A percentile compares a stretch with the other conserved stretches of the same genome.
phyloP scores from a whole-genome alignment of 2,888 invertebrate genomes.

The Drosophila formosana region DNA sequence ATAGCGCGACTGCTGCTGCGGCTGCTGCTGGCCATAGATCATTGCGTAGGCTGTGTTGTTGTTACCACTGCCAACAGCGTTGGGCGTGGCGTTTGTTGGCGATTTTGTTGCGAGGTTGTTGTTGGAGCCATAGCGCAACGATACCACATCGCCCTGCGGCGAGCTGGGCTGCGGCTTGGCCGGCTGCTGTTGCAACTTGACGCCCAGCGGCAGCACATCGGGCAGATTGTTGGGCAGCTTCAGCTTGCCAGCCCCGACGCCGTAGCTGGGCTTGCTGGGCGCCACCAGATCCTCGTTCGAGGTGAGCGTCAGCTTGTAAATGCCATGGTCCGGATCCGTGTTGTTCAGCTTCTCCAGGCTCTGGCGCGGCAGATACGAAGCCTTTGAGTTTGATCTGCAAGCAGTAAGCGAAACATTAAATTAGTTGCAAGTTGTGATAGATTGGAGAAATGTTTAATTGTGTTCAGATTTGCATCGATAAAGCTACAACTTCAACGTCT shows the following conservation, averaged over 20 bases:
- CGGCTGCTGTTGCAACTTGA: slow-evolving; percentile 84
- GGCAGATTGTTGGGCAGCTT: slow-evolving; percentile 86
- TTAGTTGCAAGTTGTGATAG: neutral
- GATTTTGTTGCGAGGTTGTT: slow-evolving; percentile 78
- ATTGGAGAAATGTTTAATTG: neutral
- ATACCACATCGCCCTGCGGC: slow-evolving; percentile 73
- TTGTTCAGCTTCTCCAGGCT: slow-evolving; percentile 88
- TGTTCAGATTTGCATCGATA: too few relatives aligned
- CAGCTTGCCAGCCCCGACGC: slow-evolving; percentile 73
- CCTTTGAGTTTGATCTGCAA: slow-evolving; percentile 91
- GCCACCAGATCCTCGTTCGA: slow-evolving; percentile 87
- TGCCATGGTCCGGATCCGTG: slow-evolving; percentile 89
- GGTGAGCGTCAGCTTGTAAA: slow-evolving; percentile 91
- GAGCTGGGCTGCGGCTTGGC: slow-evolving; percentile 60
- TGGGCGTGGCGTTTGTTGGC: slow-evolving; percentile 60
- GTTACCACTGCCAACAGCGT: slow-evolving; percentile 11
- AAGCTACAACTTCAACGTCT: too few relatives aligned
- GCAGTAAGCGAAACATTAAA: neutral
- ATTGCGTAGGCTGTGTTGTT: slow-evolving; percentile 59
- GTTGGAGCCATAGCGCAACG: slow-evolving; percentile 83
- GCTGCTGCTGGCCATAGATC: slow-evolving; percentile 63
- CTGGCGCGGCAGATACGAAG: slow-evolving; percentile 90
- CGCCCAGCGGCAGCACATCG: slow-evolving; percentile 87
- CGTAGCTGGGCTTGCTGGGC: slow-evolving; percentile 74
- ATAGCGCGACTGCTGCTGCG: slow-evolving; percentile 69